phyloP scores from a whole-genome alignment of 2,888 invertebrate genomes.

The Druceiella hillmani region DNA sequence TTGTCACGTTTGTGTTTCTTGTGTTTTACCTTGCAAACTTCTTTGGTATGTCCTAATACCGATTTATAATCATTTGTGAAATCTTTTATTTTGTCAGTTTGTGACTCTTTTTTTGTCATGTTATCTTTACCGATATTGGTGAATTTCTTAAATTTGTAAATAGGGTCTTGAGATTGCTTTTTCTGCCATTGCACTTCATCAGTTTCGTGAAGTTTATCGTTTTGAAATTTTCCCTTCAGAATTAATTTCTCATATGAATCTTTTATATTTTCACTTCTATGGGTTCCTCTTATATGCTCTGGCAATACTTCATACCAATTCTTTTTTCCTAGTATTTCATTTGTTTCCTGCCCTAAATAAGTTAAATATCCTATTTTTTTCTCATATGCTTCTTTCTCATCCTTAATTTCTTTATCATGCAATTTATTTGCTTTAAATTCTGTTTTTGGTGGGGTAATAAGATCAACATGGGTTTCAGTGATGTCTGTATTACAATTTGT shows the following conservation, averaged over 20 bases:
- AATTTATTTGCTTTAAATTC: constrained; percentile 66
- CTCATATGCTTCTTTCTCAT: constrained; percentile 93
- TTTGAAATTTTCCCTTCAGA: constrained; percentile 41
- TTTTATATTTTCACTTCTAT: constrained; percentile 33
- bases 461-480: constrained; percentile 14
- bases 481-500: constrained; percentile 26
- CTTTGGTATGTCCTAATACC: constrained; percentile 29
- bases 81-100: constrained; percentile 21
- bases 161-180: constrained; percentile 68
- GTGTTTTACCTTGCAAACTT: constrained; percentile 26
- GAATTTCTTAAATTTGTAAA: constrained; percentile 60
- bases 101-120: constrained; percentile 8
- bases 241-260: constrained; percentile 46
- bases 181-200: constrained; percentile 61
- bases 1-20: constrained; percentile 11
- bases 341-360: constrained; percentile 90
- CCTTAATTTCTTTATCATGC: constrained; percentile 83
- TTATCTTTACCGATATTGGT: constrained; percentile 34
- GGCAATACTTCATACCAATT: constrained; percentile 86
- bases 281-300: constrained; percentile 39
- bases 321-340: constrained; percentile 75
- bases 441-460: constrained; percentile 23
- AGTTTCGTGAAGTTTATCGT: constrained; percentile 37
- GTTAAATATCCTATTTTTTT: constrained; percentile 95
- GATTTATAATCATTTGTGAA: constrained; percentile 22